Evolutionary conservation across 1,140 invertebrate species (phyloP).

Genomic region (Drosophila bifasciata): DNA sequence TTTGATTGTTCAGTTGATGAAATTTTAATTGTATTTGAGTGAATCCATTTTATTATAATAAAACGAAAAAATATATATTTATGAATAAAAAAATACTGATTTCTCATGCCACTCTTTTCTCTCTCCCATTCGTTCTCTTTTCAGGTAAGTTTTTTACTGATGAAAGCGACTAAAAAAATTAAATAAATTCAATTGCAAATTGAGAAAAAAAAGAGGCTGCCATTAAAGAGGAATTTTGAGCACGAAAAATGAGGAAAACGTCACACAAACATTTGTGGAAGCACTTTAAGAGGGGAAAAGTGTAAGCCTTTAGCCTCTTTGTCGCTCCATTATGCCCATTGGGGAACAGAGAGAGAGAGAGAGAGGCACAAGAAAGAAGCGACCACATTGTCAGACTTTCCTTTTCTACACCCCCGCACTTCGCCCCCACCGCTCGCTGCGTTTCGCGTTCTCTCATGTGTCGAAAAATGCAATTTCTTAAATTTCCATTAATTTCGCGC

Average conservation of each 20-base stretch:
- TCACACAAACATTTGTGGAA: background rate
- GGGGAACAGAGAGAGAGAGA: conserved; percentile 17
- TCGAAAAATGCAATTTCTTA: conserved; percentile 75
- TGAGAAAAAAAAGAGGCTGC: background rate
- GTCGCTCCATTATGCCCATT: conserved; percentile 54
- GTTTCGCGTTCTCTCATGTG: conserved; percentile 18
- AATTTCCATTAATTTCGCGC: conserved; percentile 77
- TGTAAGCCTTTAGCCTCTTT: conserved; percentile 36
- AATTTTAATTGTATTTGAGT: conserved; percentile 65
- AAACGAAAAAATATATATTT: conserved; percentile 29
- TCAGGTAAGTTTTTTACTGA: conserved; percentile 44
- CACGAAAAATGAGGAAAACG: background rate
- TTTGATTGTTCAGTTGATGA: conserved; percentile 57
- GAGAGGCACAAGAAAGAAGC: background rate
- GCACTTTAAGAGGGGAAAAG: background rate
- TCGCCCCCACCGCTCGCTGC: conserved; percentile 2
- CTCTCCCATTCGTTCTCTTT: conserved; percentile 23
- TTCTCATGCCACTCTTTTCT: background rate
- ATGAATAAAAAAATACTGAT: conserved; percentile 11
- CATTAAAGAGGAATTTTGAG: too few relatives aligned
- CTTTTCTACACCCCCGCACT: background rate
- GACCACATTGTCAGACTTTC: conserved; percentile 48
- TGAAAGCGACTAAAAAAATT: conserved; percentile 3
- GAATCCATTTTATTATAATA: conserved; percentile 52
- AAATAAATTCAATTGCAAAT: conserved; percentile 12